These are phyloP conservation scores for Myioborus melanocephalus DNA, from an alignment of 2,797 vertebrate genomes.

Conservation along the genomic window DNA sequence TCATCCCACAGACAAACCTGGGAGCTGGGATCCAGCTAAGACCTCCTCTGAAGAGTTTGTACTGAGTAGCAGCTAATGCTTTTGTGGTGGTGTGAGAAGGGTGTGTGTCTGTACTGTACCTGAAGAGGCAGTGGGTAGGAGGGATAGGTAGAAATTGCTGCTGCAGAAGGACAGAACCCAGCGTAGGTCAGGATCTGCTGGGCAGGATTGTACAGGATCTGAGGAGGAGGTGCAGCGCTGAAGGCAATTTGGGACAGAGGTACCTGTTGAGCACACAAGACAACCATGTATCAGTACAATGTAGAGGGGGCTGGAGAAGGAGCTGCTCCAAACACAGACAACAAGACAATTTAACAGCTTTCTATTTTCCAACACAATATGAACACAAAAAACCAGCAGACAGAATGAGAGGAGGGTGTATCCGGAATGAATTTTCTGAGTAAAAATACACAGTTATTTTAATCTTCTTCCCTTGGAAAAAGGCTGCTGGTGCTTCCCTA, in stretches of 20 bases:
- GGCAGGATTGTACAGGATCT: constrained; percentile 89
- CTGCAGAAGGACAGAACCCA: constrained; percentile 81
- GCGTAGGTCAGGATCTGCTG: constrained; percentile 88
- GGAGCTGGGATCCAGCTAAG: background rate
- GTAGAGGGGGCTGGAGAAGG: background rate
- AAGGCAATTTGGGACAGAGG: constrained; percentile 76
- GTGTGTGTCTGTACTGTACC: constrained; percentile 67
- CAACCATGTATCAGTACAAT: background rate
- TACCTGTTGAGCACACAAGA: constrained; percentile 72
- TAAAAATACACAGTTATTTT: constrained; percentile 35
- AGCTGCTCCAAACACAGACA: background rate
- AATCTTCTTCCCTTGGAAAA: constrained; percentile 4
- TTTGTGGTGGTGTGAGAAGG: background rate
- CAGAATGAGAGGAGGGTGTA: background rate
- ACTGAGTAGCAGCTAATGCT: background rate
- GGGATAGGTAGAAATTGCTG: constrained; percentile 83
- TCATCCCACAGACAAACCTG: background rate
- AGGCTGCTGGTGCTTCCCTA: background rate
- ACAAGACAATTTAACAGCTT: background rate
- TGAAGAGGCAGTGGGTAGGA: constrained; percentile 87
- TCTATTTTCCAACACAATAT: background rate
- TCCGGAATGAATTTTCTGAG: background rate
- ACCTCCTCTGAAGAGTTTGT: background rate
- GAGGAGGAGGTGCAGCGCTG: constrained; percentile 80
- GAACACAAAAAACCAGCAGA: background rate